Base-by-base conservation (phyloP, 2,113 vertebrate species). In the Nothocercus nigrocapillus region DNA sequence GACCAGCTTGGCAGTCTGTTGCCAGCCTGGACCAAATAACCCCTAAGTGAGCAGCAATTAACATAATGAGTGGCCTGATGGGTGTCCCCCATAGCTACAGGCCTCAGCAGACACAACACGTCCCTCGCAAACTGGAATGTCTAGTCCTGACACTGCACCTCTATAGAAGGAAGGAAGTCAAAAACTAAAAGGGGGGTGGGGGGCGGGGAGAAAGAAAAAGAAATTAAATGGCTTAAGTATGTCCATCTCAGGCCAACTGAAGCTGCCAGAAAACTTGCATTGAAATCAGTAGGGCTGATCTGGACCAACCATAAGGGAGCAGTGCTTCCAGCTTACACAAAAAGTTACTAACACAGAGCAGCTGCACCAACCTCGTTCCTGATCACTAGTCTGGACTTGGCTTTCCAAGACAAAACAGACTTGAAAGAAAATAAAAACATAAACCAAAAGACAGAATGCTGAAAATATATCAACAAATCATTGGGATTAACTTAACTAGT, bases 11-110 rank as follows among this genome's bases (percentile, higher is more conserved):
- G 85, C 90, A 96, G 85, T 81, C 90, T 88, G 30, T n/a, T 96
- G 94, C 93, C 93, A 95, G 96, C 61, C 91, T 95, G n/a, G 72
- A 93, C 97, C 96, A 95, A 96, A 75, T 82, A 93, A 96, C 80
- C 75, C 24, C 82, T 76, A 95, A 96, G 92, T 74, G 96, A 97
- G 97, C 82, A 97, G 96, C 96, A 97, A 97, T 98, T 97, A 98
- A 82, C 54, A 9, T 97, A 97, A 98, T 97, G 96, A 98, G 96
- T 61, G 32, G 94, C 90, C 90, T 95, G 96, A 94, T 70, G 96
- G 96, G 87, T 97, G 95, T 97, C 97, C 94, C 96, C 89, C 40
- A 90, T 61, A 86, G 95, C 83, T 79, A 93, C 87, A 83, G 81
- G 62, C 83, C 91, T 66, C 85, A 69, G 92, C 16, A 93, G 93